Evolutionary conservation across 2,888 invertebrate genomes (phyloP), one percentile per base, ranked within the genome.

Genomic region (Rhabditoides inermis): DNA sequence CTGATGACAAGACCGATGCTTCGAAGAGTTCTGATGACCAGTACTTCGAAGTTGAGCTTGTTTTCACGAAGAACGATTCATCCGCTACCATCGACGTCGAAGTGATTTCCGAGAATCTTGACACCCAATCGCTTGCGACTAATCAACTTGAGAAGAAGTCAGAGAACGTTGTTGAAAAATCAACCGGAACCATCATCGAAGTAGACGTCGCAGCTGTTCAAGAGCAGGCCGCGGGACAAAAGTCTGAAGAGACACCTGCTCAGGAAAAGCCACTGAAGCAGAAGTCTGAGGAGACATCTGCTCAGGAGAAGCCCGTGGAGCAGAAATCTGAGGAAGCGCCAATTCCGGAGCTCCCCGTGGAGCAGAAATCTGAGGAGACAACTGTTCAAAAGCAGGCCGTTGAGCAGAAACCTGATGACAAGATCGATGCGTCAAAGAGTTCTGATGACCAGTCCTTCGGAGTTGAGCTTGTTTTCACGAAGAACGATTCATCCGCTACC

Each of bases 61-160:
- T 53, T 2, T 53, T 53, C 44, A 50, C 25, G 20, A 48, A 53
- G 18, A 20, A 26, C 4, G 28, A 53, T 3, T 36, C 42, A 20
- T 35, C 41, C 37, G 48, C 45, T 28, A 23, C 40, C n/a, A 53
- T 53, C 45, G 53, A 53, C 26, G 49, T 53, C n/a, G 53, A 53
- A 27, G 53, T 53, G 23, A 37, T 53, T 20, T 27, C 49, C 28
- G 53, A 53, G 22, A 42, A 36, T 15, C 26, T 44, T 37, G 53
- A 53, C n/a, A 30, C 3, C n/a, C n/a, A n/a, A n/a, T n/a, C n/a
- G n/a, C n/a, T n/a, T n/a, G n/a, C n/a, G n/a, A n/a, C n/a, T n/a
- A n/a, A n/a, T n/a, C n/a, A n/a, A n/a, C n/a, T n/a, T n/a, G n/a
- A n/a, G n/a, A n/a, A n/a, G n/a, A n/a, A n/a, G n/a, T n/a, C n/a